phyloP scores from a whole-genome alignment of 1,140 invertebrate genomes.

The Megalonaias nervosa region DNA sequence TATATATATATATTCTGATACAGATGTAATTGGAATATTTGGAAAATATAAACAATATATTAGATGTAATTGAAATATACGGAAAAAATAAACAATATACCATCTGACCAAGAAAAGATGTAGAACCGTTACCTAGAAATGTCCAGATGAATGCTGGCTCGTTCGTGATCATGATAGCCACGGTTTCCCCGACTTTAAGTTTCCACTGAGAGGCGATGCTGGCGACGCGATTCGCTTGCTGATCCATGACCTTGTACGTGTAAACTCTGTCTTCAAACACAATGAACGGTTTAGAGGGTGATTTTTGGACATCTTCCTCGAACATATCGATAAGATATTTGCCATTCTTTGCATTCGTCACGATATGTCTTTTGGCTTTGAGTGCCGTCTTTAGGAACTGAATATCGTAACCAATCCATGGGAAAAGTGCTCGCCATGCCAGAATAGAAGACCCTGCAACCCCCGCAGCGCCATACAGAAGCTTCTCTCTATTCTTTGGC shows the following conservation, averaged over 20 bases:
- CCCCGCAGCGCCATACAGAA: conserved; percentile 25
- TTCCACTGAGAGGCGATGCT: conserved; percentile 44
- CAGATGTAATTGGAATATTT: too few species aligned
- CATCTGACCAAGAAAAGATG: too few species aligned
- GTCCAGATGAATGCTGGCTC: conserved; percentile 63
- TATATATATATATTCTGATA: too few species aligned
- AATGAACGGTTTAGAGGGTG: conserved; percentile 46
- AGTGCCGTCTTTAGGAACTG: conserved; percentile 28
- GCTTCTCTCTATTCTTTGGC: conserved; percentile 25
- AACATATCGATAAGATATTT: conserved; percentile 54
- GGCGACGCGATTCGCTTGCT: conserved; percentile 57
- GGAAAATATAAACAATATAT: too few species aligned
- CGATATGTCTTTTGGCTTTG: conserved; percentile 1
- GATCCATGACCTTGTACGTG: conserved; percentile 54
- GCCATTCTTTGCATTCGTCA: conserved; percentile 15
- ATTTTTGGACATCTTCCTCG: conserved; percentile 44
- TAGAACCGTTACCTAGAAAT: conserved; percentile 52
- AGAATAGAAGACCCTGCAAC: conserved; percentile 23
- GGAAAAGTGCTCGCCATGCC: conserved; percentile 44
- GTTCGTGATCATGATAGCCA: conserved; percentile 59
- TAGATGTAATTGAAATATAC: too few species aligned
- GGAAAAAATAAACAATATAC: too few species aligned
- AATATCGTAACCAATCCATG: conserved; percentile 48
- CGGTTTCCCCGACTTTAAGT: conserved; percentile 45
- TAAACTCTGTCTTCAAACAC: conserved; percentile 57